These are phyloP conservation scores for Labrus mixtus DNA, from an alignment of 2,113 vertebrate genomes.

Conservation along the genomic window DNA sequence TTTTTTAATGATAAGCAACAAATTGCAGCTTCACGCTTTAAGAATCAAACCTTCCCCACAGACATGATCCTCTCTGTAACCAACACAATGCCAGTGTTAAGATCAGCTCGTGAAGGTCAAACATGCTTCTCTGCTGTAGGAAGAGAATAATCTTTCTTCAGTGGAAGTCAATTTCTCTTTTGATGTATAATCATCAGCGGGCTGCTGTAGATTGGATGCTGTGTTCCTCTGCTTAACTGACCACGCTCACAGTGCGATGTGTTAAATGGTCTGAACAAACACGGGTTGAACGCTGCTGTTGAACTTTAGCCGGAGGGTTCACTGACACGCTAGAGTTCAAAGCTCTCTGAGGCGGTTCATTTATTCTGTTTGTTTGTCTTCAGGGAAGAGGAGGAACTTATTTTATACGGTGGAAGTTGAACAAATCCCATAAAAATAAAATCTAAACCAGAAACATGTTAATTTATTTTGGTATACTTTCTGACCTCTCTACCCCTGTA, in stretches of 20 bases:
- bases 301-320: neutral
- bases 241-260: slow-evolving; percentile 1
- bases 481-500: neutral
- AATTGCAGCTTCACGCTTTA: too few relatives aligned
- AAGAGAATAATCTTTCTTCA: neutral
- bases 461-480: neutral
- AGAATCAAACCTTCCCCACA: too few relatives aligned
- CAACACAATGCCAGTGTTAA: too few relatives aligned
- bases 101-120: neutral
- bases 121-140: too few relatives aligned
- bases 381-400: neutral
- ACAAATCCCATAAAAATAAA: neutral
- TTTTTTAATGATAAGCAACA: too few relatives aligned
- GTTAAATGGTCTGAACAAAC: neutral
- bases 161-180: neutral
- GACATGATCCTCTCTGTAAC: neutral
- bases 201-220: neutral
- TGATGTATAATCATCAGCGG: neutral
- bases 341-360: neutral
- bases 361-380: neutral
- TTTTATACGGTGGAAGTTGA: neutral
- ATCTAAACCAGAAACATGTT: neutral
- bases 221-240: neutral
- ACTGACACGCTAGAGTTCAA: neutral
- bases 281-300: slow-evolving; percentile 6